A percentile compares a stretch with the other conserved stretches of the same genome.
Evolutionary conservation across 2,113 vertebrate genomes (phyloP).

Genomic region (Gasterosteus nipponicus): DNA sequence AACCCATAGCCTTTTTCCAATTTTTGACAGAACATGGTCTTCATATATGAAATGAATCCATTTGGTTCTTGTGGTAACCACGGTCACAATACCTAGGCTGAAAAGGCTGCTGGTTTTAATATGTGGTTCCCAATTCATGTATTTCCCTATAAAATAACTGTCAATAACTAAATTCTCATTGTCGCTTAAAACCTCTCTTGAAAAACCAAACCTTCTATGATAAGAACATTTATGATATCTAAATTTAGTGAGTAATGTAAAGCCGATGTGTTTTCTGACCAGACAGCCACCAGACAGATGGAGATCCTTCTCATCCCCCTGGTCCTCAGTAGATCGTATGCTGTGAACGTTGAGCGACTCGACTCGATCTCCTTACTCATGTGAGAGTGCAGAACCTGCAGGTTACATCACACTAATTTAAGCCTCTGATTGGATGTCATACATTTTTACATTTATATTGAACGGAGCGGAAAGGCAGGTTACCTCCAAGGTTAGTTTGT

Average conservation of each 20-base stretch:
- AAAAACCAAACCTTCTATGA: neutral
- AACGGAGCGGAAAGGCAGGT: neutral
- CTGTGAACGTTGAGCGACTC: neutral
- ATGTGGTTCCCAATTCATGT: neutral
- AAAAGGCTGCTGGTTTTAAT: too few relatives aligned
- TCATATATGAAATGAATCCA: too few relatives aligned
- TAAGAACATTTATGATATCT: neutral
- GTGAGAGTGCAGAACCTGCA: slow-evolving; percentile 81
- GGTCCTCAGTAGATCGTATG: slow-evolving; percentile 77
- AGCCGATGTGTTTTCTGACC: slow-evolving; percentile 68
- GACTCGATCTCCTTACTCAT: slow-evolving; percentile 83
- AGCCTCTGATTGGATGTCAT: neutral
- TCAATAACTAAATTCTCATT: neutral
- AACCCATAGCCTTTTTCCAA: too few relatives aligned
- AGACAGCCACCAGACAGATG: slow-evolving; percentile 76
- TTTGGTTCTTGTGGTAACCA: too few relatives aligned
- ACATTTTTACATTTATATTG: neutral
- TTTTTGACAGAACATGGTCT: too few relatives aligned
- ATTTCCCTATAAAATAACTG: neutral
- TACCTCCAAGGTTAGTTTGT: slow-evolving; percentile 84
- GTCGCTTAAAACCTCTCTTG: neutral
- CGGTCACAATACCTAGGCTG: too few relatives aligned
- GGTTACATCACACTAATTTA: neutral
- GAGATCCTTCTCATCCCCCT: slow-evolving; percentile 80
- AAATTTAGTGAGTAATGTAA: neutral